These are phyloP conservation scores for Vanessa tameamea DNA, from an alignment of 1,140 invertebrate genomes.

Conservation along the genomic window DNA sequence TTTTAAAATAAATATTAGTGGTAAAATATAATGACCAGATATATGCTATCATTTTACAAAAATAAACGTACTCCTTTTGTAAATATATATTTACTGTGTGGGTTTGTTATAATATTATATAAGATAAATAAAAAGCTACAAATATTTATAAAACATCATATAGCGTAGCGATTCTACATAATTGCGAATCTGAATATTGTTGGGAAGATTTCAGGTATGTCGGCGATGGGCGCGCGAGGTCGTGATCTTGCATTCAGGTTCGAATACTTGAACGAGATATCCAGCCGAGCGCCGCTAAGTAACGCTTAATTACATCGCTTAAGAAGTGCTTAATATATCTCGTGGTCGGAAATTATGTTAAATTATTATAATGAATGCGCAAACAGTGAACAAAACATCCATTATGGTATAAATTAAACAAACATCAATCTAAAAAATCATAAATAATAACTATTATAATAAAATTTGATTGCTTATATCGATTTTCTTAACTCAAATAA, in stretches of 20 bases:
- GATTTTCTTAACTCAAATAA: no score
- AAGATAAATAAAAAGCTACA: no score
- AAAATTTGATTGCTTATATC: no score
- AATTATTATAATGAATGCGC: no score
- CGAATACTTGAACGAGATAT: slow-evolving; percentile 72
- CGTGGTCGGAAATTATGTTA: slow-evolving; percentile 1
- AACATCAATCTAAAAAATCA: no score
- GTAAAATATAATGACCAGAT: not conserved
- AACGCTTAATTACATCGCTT: slow-evolving; percentile 74
- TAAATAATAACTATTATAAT: no score
- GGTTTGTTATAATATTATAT: not conserved
- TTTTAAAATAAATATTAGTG: not conserved
- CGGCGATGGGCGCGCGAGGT: slow-evolving; percentile 33
- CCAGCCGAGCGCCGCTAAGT: slow-evolving; percentile 54
- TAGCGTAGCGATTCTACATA: slow-evolving; percentile 62
- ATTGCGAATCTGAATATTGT: slow-evolving; percentile 68
- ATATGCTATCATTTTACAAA: no score
- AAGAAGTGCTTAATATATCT: slow-evolving; percentile 60
- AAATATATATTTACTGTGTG: not conserved
- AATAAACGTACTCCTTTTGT: no score
- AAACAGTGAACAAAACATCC: no score
- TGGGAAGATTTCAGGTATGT: slow-evolving; percentile 58
- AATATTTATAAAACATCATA: slow-evolving; percentile 58
- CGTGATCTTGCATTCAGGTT: slow-evolving; percentile 74
- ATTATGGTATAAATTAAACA: no score